Conservation (phyloP, 1,140 invertebrate species). For the Temnothorax nylanderi region DNA sequence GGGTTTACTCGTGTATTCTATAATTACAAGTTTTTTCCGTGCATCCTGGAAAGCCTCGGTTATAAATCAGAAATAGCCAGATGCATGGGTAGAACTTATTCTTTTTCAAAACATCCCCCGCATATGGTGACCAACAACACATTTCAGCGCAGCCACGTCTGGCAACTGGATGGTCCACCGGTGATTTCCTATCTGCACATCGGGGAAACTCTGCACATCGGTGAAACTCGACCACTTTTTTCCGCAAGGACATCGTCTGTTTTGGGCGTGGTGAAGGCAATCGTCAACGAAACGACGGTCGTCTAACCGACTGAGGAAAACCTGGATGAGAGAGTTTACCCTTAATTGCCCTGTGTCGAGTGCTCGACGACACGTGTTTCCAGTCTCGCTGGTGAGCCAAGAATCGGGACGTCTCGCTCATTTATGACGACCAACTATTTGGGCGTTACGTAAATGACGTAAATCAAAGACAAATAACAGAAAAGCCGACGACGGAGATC, state of each 20-base stretch:
- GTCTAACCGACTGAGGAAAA: neutral
- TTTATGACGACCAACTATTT: neutral
- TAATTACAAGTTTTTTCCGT: neutral
- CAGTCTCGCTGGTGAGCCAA: neutral
- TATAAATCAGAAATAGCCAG: slow-evolving; percentile 5
- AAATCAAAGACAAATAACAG: slow-evolving; percentile 29
- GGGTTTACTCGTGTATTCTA: neutral
- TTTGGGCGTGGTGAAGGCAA: slow-evolving; percentile 18
- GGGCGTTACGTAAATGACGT: neutral
- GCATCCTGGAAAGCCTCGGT: neutral
- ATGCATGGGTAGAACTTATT: neutral
- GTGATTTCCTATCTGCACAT: slow-evolving; percentile 3
- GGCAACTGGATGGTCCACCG: slow-evolving; percentile 10
- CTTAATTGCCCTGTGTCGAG: slow-evolving; percentile 43
- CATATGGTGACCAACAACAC: slow-evolving; percentile 35
- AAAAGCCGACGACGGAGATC: neutral
- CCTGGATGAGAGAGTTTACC: neutral
- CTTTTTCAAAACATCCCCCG: neutral
- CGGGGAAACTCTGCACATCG: neutral
- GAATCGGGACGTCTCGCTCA: neutral
- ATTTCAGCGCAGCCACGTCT: neutral
- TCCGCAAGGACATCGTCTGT: slow-evolving; percentile 19
- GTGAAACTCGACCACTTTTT: slow-evolving; percentile 26
- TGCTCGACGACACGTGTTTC: slow-evolving; percentile 30
- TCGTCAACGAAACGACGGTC: slow-evolving; percentile 24